Base-by-base conservation (phyloP, 2,797 vertebrate genomes). In the Todus mexicanus region DNA sequence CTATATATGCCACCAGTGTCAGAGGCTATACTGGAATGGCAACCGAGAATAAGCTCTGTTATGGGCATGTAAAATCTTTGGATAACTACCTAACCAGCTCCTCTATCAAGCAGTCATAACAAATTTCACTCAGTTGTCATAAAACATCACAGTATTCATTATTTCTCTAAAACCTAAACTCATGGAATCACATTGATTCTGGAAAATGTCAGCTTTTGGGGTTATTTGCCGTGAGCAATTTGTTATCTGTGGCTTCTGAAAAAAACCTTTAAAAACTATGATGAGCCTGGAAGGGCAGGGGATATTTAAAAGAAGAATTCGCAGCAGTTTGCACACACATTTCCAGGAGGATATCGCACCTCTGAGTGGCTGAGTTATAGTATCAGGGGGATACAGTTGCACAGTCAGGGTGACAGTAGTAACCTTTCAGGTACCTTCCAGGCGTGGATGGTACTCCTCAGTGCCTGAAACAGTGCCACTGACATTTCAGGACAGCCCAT, bases 351-450 rank as follows among this genome's bases (percentile, higher is more conserved):
- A 29, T 17, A 25, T 5, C 4, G 2, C 9, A 31, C 25, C 20
- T 69, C 21, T 38, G 47, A 1, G 0, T n/a, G 19, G 8, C 23
- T 47, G 9, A 7, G 11, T 6, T 25, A 9, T 43, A 29, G 27
- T 26, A 50, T 1, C 6, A 56, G 8, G 10, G 12, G 29, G 15
- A 37, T 7, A 20, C 1, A 4, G 45, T 43, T 27, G 33, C 10
- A 40, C 12, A 76, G 54, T 29, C 12, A 54, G 5, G 6, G 12
- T 8, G 19, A 54, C 12, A 63, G 20, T 64, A 70, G 6, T 51
- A 17, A 26, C 11, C 11, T n/a, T 4, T 7, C 2, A 2, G 5
- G 9, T 42, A 26, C 16, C 18, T 14, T 50, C 9, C 1, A 5
- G 26, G 10, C 76, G 1, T 8, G 13, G 13, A 12, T 35, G 22